Evolutionary conservation across 2,888 invertebrate species (phyloP), one percentile per base, ranked within the genome.

Genomic region (Tachina fera): DNA sequence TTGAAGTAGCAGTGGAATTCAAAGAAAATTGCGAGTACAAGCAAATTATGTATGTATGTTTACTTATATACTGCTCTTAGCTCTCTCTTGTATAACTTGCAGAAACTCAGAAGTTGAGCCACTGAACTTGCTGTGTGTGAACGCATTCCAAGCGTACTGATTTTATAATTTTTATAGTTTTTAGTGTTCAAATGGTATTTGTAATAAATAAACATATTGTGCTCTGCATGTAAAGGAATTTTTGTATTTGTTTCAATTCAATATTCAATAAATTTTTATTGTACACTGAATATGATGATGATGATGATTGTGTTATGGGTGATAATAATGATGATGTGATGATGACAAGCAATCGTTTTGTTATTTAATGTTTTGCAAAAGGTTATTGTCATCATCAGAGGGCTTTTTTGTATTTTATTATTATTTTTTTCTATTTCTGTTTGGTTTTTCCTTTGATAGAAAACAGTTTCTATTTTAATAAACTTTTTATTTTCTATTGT

Each of bases 321-420:
- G 58, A 67, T 60, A 61, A 65, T 71, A 45, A 77, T 71, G 22
- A 47, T 41, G 53, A 9, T 53, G 58, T 71, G 45, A 72, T 71
- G 22, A 47, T 56, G 53, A 9, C 45, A 45, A 13, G 16, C 39
- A 56, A 47, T 56, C 45, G 45, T 47, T 60, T 53, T 61, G 53
- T 22, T 58, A n/a, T 65, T 68, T 45, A 53, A 53, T 79, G 41
- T 65, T 72, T 65, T 65, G 63, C 74, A 82, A 85, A 84, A 85
- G 85, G 85, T 85, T 85, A 75, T 85, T 85, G 85, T 82, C 85
- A 85, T 82, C 85, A 79, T 82, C 78, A 70, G 74, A 63, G 51
- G 19, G n/a, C 49, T 70, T 70, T 47, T 68, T 47, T 11, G n/a
- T 58, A 3, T 60, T 70, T 75, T 53, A 60, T 47, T 67, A 22